Base-by-base conservation (phyloP, 2,797 vertebrate species). In the Jordanella pulchra region DNA sequence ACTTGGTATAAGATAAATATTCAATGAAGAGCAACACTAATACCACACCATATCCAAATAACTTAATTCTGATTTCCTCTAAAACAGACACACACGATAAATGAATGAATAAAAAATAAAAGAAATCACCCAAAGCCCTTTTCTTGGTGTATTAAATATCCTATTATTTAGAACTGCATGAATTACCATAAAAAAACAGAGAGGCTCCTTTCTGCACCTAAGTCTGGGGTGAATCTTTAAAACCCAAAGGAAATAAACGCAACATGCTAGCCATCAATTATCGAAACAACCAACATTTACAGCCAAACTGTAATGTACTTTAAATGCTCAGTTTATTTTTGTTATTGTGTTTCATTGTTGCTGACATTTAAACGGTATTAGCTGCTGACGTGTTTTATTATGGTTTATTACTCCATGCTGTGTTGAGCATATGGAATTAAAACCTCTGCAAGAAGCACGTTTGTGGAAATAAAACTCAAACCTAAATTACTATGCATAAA, bases 301-400 rank as follows among this genome's bases (percentile, higher is more conserved):
- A 42, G 25, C 35, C 39, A 13, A 30, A 30, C 4, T 27, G 64
- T 5, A 48, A 64, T 68, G 17, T 45, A 65, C 50, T 69, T 72
- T 69, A 63, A 65, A 65, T 69, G 51, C 50, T 17, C 50, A 13
- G 17, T 69, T 65, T 50, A 23, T 70, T 78, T 64, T n/a, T 58
- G 3, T 39, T 69, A 44, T 51, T 30, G 66, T 72, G 39, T 68
- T 69, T 73, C 50, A 39, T 44, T 67, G 25, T 28, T 78, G 60
- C 45, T 65, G 64, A 44, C 65, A 25, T 67, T 77, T 71, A 60
- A 61, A 39, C 67, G 3, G n/a, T 27, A 39, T 53, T 51, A 63
- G 47, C 14, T 27, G n/a, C 39, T 53, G 50, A 51, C 25, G 42
- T 53, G 58, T 53, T 64, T 27, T n/a, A 53, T 55, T 11, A 51